phyloP scores from a whole-genome alignment of 2,797 vertebrate genomes.

The Pipistrellus kuhlii region DNA sequence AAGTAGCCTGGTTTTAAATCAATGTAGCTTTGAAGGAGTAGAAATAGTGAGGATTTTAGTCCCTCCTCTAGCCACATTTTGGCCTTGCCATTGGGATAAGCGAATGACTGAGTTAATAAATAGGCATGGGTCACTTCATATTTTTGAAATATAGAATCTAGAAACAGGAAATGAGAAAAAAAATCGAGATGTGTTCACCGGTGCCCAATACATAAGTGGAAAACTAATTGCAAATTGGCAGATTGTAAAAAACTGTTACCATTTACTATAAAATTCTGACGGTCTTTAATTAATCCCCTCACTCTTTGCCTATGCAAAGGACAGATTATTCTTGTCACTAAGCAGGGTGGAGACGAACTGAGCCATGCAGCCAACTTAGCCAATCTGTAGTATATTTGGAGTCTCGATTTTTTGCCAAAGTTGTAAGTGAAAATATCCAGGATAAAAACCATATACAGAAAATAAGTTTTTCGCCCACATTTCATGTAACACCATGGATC shows the following conservation, averaged over 20 bases:
- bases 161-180: neutral
- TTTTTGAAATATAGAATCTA: neutral
- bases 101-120: neutral
- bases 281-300: neutral
- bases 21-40: neutral
- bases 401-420: slow-evolving; percentile 37
- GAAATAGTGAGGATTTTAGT: neutral
- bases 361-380: neutral
- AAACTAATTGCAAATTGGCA: neutral
- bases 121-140: neutral
- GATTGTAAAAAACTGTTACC: neutral
- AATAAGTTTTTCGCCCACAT: slow-evolving; percentile 60
- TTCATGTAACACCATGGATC: slow-evolving; percentile 68
- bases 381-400: neutral
- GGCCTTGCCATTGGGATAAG: neutral
- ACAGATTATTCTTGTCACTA: neutral
- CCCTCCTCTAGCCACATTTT: neutral
- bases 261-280: neutral
- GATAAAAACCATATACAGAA: slow-evolving; percentile 43
- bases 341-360: neutral
- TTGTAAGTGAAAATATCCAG: slow-evolving; percentile 77
- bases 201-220: neutral
- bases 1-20: neutral
- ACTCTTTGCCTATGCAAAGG: neutral
- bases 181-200: neutral